Base-by-base conservation (phyloP, 2,797 vertebrate genomes). In the Mastacembelus armatus region DNA sequence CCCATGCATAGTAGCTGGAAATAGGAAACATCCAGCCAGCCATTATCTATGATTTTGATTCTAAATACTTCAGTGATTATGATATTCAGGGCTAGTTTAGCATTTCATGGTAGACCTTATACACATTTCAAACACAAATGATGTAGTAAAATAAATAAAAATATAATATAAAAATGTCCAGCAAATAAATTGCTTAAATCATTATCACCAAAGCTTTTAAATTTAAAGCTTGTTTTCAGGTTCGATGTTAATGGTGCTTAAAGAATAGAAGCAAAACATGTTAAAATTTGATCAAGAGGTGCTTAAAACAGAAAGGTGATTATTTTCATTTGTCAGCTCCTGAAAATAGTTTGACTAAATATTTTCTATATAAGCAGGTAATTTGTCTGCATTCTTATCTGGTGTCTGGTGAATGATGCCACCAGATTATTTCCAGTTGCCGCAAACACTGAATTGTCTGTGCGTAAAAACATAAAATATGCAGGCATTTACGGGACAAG, bases 401-500 rank as follows among this genome's bases (percentile, higher is more conserved):
- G 26, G 11, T 33, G 49, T 18, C 14, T 42, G 26, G 11, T 33
- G 44, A n/a, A 43, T 29, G 63, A 71, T 57, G 54, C 66, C 52
- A 48, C 66, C 70, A 42, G 32, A 54, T 55, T 40, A 40, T 58
- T 55, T 59, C 30, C 43, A 16, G 21, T 52, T 61, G 52, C 68
- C 69, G 72, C 61, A 36, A 81, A 65, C 45, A 43, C 12, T 21
- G 44, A 61, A 32, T 54, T 49, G 36, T 10, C 42, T 27, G 14
- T 50, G 33, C 16, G 39, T 55, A 16, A 71, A 69, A 74, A 59
- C 38, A 50, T 64, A 18, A 65, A 77, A 58, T 30, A 55, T 57
- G 59, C 51, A 58, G 57, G 50, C 63, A 19, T 66, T 74, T 62
- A 50, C 54, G 62, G 44, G 71, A 66, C 24, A 42, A 65, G 66